Conservation (phyloP, 2,113 vertebrate genomes). For the Rutilus rutilus region DNA sequence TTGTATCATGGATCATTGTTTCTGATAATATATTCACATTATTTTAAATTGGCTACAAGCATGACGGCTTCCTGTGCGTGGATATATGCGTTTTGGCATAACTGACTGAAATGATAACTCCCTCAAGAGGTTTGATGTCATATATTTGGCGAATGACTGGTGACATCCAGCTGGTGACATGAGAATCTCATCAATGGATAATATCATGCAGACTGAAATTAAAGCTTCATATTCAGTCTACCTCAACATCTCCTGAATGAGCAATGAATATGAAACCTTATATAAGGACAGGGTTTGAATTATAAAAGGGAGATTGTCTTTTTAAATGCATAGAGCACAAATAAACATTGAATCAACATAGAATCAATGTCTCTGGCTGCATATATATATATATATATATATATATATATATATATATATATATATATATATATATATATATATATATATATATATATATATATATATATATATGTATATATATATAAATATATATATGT, state of each 20-base stretch:
- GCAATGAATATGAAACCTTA: neutral
- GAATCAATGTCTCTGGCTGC: neutral
- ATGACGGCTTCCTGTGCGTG: neutral
- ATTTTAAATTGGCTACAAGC: conserved; percentile 8
- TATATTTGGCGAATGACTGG: neutral
- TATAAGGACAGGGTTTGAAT: neutral
- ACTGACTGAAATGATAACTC: neutral
- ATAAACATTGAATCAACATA: neutral
- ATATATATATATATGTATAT: too few species aligned
- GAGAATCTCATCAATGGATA: conserved; percentile 2
- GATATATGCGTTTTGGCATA: neutral
- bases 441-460: too few species aligned
- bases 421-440: too few species aligned
- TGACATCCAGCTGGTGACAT: conserved; percentile 16
- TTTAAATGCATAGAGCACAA: neutral
- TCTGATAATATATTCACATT: neutral
- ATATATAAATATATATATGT: neutral
- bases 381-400: neutral
- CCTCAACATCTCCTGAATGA: neutral
- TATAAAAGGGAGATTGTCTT: neutral
- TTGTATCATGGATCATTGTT: neutral
- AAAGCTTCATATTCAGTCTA: neutral
- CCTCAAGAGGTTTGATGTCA: neutral
- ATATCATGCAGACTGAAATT: conserved; percentile 5
- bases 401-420: too few species aligned